These are phyloP conservation scores for Mactra quadrangularis DNA, from an alignment of 1,140 invertebrate species.

Conservation along the genomic window DNA sequence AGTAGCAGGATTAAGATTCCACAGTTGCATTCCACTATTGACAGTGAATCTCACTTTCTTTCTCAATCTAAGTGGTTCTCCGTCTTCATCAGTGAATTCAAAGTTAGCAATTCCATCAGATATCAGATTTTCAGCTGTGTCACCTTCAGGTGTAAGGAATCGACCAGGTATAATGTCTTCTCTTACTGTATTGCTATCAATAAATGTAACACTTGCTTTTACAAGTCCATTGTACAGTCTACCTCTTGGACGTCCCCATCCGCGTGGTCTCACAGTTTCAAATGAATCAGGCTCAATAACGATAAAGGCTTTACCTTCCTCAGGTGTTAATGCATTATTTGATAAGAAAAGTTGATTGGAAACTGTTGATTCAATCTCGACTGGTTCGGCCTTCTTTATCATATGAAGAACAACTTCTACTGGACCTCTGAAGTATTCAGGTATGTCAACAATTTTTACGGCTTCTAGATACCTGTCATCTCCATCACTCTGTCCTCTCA, in stretches of 20 bases:
- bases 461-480: not conserved
- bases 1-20: not conserved
- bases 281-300: slow-evolving; percentile 5
- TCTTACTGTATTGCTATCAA: not conserved
- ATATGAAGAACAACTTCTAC: not conserved
- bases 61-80: not conserved
- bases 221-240: not conserved
- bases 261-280: not conserved
- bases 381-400: not conserved
- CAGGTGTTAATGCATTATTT: not conserved
- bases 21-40: not conserved
- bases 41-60: not conserved
- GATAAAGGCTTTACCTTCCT: not conserved
- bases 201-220: slow-evolving; percentile 10
- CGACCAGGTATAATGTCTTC: not conserved
- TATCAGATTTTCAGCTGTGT: not conserved
- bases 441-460: slow-evolving; percentile 13
- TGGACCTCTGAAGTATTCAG: not conserved
- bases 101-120: slow-evolving; percentile 2
- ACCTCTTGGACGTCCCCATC: not conserved
- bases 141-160: not conserved
- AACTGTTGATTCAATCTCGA: not conserved
- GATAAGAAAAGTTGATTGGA: not conserved
- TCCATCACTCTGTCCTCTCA: not conserved
- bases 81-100: not conserved